Evolutionary conservation across 2,113 vertebrate species (phyloP).

Genomic region (Sakesphorus luctuosus): DNA sequence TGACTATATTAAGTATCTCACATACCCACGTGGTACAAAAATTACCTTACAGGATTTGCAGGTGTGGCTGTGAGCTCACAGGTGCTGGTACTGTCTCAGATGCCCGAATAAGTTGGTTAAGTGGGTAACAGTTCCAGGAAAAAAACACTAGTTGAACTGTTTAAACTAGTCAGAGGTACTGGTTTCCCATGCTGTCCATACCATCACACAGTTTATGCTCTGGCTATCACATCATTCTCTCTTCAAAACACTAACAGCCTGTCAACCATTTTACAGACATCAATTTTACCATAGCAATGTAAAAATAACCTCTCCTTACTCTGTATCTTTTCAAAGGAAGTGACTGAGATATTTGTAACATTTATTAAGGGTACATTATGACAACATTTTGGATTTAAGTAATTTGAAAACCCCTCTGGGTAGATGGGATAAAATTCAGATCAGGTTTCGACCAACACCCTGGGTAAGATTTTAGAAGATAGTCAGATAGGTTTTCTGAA

Average conservation of each 20-base stretch:
- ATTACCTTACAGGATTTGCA: neutral
- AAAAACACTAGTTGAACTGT: neutral
- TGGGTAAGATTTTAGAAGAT: neutral
- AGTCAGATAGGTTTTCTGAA: neutral
- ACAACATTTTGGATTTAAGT: neutral
- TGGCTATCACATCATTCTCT: neutral
- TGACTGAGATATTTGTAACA: neutral
- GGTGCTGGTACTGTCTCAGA: neutral
- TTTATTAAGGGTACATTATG: neutral
- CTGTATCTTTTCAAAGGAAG: neutral
- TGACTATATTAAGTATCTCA: neutral
- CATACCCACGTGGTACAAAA: neutral
- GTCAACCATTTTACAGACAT: neutral
- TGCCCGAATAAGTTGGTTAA: neutral
- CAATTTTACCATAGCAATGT: neutral
- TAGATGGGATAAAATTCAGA: neutral
- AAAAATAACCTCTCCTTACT: neutral
- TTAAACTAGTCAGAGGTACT: neutral
- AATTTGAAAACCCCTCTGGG: neutral
- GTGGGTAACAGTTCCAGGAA: neutral
- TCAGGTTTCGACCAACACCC: neutral
- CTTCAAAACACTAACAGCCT: neutral
- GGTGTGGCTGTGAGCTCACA: neutral
- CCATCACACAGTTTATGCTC: neutral
- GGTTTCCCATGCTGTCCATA: neutral